Evolutionary conservation across 2,888 invertebrate genomes (phyloP), one percentile per base, ranked within the genome.

Genomic region (Pilophorus perplexus): DNA sequence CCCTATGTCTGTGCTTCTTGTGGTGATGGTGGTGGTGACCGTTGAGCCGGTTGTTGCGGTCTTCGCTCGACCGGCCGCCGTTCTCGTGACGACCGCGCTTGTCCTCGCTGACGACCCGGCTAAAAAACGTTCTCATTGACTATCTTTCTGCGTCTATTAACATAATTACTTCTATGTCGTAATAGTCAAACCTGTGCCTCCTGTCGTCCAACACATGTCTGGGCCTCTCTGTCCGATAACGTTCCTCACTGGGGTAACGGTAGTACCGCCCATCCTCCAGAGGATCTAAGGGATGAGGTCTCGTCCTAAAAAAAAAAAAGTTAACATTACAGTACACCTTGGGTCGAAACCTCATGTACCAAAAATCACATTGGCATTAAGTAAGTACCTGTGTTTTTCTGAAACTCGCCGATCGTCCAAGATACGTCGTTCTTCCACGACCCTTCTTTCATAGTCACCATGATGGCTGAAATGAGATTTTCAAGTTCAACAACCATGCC

Each of bases 11-110:
- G 14, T 46, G 62, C 23, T 62, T 62, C 10, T 20, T 25, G 38
- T 38, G 55, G 18, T 59, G 59, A 44, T 59, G 59, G 18, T 59
- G 59, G 48, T 62, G 62, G 20, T 62, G 62, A 16, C 33, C 46
- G n/a, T 62, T 48, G 22, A 28, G 46, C 6, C 46, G 27, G 18
- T 20, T n/a, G 16, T 62, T 48, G 2, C 46, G 18, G 23, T 55
- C 55, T 38, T n/a, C 28, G 20, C 5, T 8, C n/a, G 8, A 23
- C 52, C 14, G 16, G 18, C 48, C 23, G 10, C 62, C 48, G 28
- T 62, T 46, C 33, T 62, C 46, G 10, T 23, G 16, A 3, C 33
- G 1, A 8, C 44, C 33, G 1, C 59, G 28, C 18, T 18, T 40
- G 22, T 59, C 59, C 18, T 59, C 59, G 8, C 59, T 59, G 12